Evolutionary conservation across 1,140 invertebrate genomes (phyloP).

Genomic region (Platorchestia sp.): DNA sequence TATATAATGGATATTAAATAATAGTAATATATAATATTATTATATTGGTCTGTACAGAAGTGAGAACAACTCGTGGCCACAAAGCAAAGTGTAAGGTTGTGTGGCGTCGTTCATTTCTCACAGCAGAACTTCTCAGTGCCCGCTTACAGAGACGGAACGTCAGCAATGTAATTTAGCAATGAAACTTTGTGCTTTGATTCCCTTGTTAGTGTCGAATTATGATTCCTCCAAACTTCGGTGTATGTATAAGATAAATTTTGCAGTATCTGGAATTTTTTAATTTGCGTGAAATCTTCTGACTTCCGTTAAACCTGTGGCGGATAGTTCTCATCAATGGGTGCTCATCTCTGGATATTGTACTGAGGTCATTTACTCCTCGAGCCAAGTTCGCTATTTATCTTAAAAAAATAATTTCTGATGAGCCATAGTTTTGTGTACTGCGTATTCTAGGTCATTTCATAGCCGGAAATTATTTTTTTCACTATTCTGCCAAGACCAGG

Average conservation of each 20-base stretch:
- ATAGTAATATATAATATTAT: too few relatives aligned
- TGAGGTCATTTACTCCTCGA: too few relatives aligned
- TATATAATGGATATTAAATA: too few relatives aligned
- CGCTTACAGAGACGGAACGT: too few relatives aligned
- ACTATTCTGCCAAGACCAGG: not conserved
- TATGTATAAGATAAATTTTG: not conserved
- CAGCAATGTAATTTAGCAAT: too few relatives aligned
- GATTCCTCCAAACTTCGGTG: not conserved
- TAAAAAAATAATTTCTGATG: not conserved
- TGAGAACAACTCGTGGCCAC: too few relatives aligned
- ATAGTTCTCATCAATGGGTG: not conserved
- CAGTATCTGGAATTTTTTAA: not conserved
- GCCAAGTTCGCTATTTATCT: not conserved
- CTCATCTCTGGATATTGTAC: not conserved
- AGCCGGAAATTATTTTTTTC: not conserved
- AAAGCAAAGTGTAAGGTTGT: too few relatives aligned
- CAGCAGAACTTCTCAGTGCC: too few relatives aligned
- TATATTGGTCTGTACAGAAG: too few relatives aligned
- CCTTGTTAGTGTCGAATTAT: not conserved
- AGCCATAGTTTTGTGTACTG: not conserved
- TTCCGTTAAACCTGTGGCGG: not conserved
- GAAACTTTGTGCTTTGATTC: too few relatives aligned
- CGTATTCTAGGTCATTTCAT: not conserved
- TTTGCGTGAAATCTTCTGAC: not conserved
- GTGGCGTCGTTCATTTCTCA: too few relatives aligned